These are phyloP conservation scores for Dendrolimus kikuchii DNA, from an alignment of 1,140 invertebrate species.

Conservation along the genomic window DNA sequence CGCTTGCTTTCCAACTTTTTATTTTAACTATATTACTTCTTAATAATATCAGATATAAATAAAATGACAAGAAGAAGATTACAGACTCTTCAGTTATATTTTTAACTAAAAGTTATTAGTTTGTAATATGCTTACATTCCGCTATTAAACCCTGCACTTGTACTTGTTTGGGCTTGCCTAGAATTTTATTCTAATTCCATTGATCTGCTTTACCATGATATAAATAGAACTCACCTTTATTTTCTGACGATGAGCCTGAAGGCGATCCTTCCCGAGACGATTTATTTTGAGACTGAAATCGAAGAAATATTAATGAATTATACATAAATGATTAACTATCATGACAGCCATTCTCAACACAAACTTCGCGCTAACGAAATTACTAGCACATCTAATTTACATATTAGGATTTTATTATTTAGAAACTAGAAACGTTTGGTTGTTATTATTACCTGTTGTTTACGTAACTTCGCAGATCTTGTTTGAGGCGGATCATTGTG, in stretches of 20 bases:
- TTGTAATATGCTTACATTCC: no score
- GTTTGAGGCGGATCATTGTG: slow-evolving; percentile 65
- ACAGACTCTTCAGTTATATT: no score
- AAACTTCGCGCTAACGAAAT: no score
- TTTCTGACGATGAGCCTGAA: slow-evolving; percentile 55
- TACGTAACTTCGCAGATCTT: slow-evolving; percentile 57
- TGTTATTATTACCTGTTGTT: slow-evolving; percentile 43
- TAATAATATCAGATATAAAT: no score
- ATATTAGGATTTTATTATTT: slow-evolving; percentile 5
- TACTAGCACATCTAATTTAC: not conserved
- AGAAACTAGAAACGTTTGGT: not conserved
- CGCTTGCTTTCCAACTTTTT: no score
- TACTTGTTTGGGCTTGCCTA: not conserved
- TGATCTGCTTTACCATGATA: not conserved
- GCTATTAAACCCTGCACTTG: no score
- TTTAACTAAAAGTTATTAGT: no score
- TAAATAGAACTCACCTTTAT: slow-evolving; percentile 35
- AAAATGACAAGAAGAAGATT: no score
- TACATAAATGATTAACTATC: no score
- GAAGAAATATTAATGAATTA: no score
- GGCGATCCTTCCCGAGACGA: slow-evolving; percentile 56
- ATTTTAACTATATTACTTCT: no score
- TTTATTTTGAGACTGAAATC: slow-evolving; percentile 41
- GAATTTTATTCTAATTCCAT: not conserved
- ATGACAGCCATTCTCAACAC: no score